phyloP scores from a whole-genome alignment of 2,888 invertebrate species.

The Timema podura region DNA sequence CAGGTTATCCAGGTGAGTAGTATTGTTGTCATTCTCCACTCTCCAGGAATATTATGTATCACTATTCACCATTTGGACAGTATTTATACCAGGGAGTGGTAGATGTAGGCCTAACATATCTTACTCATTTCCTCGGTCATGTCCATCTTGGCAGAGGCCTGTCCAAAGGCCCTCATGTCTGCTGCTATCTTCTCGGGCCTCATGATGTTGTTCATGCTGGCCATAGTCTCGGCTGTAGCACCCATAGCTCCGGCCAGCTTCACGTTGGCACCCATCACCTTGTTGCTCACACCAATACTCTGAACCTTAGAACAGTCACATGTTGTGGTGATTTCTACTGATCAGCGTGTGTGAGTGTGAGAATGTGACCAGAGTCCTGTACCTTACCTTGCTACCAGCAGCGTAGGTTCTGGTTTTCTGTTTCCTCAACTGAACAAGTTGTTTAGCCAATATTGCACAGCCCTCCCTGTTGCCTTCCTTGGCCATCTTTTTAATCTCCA shows the following conservation, averaged over 20 bases:
- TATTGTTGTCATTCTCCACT: no score
- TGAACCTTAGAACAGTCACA: conserved; percentile 25
- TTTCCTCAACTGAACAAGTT: conserved; percentile 80
- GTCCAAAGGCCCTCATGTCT: conserved; percentile 78
- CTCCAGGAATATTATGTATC: no score
- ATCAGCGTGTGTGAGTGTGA: no score
- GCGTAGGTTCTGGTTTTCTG: conserved; percentile 79
- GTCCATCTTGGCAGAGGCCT: conserved; percentile 83
- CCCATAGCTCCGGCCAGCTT: conserved; percentile 85
- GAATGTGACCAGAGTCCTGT: no score
- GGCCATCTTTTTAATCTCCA: conserved; percentile 85
- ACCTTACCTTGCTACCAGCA: conserved; percentile 70
- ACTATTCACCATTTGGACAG: no score
- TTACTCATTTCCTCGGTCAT: conserved; percentile 96
- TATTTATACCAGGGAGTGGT: no score
- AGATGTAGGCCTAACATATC: no score
- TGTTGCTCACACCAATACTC: conserved; percentile 71
- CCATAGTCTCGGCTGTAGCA: conserved; percentile 85
- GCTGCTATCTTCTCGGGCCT: conserved; percentile 79
- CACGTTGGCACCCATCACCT: conserved; percentile 84
- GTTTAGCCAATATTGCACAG: conserved; percentile 79
- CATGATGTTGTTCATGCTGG: conserved; percentile 79
- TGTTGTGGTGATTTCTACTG: no score
- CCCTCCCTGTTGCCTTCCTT: conserved; percentile 84
- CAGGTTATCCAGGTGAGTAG: no score